phyloP scores from a whole-genome alignment of 2,113 vertebrate genomes.

The Phyllopteryx taeniolatus region DNA sequence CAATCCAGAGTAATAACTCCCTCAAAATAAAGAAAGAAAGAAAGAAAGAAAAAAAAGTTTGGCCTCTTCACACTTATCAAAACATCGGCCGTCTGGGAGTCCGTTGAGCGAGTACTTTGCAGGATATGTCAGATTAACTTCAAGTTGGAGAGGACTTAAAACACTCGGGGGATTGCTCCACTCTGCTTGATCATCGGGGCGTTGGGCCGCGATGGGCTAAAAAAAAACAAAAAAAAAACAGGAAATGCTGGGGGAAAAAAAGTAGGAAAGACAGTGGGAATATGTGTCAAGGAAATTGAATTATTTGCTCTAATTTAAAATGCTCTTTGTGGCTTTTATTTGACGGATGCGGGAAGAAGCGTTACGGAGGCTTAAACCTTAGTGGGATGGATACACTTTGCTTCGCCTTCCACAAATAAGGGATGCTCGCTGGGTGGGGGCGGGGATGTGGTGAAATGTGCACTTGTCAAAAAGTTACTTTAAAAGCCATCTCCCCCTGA shows the following conservation, averaged over 20 bases:
- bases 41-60: conserved; percentile 54
- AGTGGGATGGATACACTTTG: conserved; percentile 58
- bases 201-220: conserved; percentile 4
- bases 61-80: conserved; percentile 55
- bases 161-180: conserved; percentile 61
- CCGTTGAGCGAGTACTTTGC: conserved; percentile 63
- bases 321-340: conserved; percentile 49
- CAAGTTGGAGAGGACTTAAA: conserved; percentile 62
- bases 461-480: conserved; percentile 35
- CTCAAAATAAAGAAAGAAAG: background rate
- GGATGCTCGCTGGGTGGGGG: conserved; percentile 29
- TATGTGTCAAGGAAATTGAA: conserved; percentile 56
- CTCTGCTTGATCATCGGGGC: conserved; percentile 66
- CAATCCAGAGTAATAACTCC: conserved; percentile 48
- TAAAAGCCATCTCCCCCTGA: conserved; percentile 17
- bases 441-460: conserved; percentile 1
- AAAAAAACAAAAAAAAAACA: conserved; percentile 11
- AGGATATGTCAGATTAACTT: conserved; percentile 74
- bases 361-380: conserved; percentile 64
- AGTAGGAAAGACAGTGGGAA: conserved; percentile 7
- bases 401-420: conserved; percentile 38
- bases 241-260: background rate
- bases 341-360: conserved; percentile 35
- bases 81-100: conserved; percentile 59
- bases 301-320: conserved; percentile 63